Evolutionary conservation across 2,888 invertebrate species (phyloP).

Genomic region (Sussaba pulchella): DNA sequence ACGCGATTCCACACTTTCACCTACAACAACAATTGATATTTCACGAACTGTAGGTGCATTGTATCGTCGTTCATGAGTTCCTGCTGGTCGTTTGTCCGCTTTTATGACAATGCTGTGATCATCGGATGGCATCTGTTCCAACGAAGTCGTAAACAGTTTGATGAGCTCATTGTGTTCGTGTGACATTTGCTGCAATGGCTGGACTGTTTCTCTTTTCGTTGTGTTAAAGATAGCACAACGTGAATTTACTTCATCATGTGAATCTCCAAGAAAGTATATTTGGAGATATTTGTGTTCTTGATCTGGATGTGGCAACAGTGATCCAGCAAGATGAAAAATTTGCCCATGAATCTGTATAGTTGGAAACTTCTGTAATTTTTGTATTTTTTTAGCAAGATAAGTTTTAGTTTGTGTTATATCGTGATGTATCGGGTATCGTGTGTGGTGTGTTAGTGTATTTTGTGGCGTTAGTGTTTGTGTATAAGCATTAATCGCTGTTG

Average conservation of each 20-base stretch:
- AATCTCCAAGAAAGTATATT: slow-evolving; percentile 64
- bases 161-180: slow-evolving; percentile 67
- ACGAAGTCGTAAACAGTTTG: slow-evolving; percentile 66
- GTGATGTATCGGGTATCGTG: too few species aligned
- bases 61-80: too few species aligned
- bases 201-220: slow-evolving; percentile 73
- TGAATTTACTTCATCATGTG: slow-evolving; percentile 62
- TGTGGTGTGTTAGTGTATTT: too few species aligned
- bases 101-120: too few species aligned
- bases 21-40: too few species aligned
- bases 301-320: slow-evolving; percentile 35
- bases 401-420: too few species aligned
- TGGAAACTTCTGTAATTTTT: neutral
- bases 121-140: too few species aligned
- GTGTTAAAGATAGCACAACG: slow-evolving; percentile 62
- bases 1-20: too few species aligned
- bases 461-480: slow-evolving; percentile 7
- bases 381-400: too few species aligned
- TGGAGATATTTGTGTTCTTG: slow-evolving; percentile 31
- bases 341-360: slow-evolving; percentile 44
- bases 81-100: too few species aligned
- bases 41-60: too few species aligned
- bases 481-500: too few species aligned
- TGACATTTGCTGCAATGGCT: slow-evolving; percentile 67
- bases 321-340: slow-evolving; percentile 41